Base-by-base conservation (phyloP, 2,113 vertebrate genomes). In the Neodontobutis hainanensis region DNA sequence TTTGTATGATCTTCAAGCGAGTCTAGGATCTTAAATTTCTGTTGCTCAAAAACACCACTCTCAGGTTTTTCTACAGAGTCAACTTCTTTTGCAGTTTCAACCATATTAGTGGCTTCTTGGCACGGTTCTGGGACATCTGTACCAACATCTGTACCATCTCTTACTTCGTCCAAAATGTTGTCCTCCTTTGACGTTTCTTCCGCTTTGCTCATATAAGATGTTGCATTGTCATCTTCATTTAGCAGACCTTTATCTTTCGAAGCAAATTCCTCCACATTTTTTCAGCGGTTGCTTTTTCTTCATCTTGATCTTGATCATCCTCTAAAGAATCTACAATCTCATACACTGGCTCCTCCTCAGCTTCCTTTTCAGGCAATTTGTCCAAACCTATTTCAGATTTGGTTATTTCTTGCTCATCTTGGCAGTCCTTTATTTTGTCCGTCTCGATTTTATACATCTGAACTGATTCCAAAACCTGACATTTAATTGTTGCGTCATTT, bases 271-370 rank as follows among this genome's bases (percentile, higher is more conserved):
- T 50, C 15, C 4, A 11, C 9, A 11, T 15, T 40, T 8, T 50
- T 19, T 56, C 19, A 6, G 16, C 15, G 5, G 57, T 11, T 1
- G 8, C 12, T 5, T 0, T 9, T 42, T 75, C 69, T 42, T 82
- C 6, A 4, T n/a, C 84, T 36, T 57, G 66, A 5, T 47, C 44
- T 16, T 60, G 66, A 43, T 80, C 77, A 2, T 77, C 83, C 38
- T 85, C 80, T 7, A 83, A 19, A 5, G 81, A 82, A 60, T 87
- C 88, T 16, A 84, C 11, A 4, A 83, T 56, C 15, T 77, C 46
- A 58, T 77, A 69, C 6, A 56, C 1, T 0, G 51, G n/a, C 12
- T 77, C 75, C 4, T 76, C 78, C 1, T 82, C 65, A 11, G 73
- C 67, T 0, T 64, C 68, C 0, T 44, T 57, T 46, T 46, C 42